Base-by-base conservation (phyloP, 2,797 vertebrate genomes). In the Enteromius fasciolatus region DNA sequence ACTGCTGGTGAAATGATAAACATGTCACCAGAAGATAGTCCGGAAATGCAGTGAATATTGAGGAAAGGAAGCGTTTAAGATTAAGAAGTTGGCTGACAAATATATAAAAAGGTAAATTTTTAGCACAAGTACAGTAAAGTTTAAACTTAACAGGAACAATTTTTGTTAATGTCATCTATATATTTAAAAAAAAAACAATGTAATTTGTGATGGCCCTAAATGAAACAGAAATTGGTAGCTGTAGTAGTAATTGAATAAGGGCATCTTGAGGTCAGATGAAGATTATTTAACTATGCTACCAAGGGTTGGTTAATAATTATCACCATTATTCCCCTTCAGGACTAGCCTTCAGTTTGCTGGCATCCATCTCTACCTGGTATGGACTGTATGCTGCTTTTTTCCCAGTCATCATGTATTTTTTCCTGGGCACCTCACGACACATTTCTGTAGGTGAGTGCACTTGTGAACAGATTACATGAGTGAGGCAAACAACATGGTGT, bases 371-470 rank as follows among this genome's bases (percentile, higher is more conserved):
- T 1, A 93, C 97, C 1, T 88, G 91, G 89, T 98, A 98, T 3
- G 98, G 98, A 4, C 93, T 99, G 67, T 99, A 97, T 84, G 92
- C 97, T 0, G 97, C 96, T 6, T 99, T 99, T 92, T 99, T 97
- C 86, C 97, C 98, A 3, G 86, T 95, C 1, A 20, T 99, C 78
- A 85, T 93, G 31, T 99, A 99, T 91, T 97, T 98, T 88, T 95
- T 99, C 89, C 90, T 99, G 50, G 98, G 98, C 48, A 99, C 98
- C 76, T 99, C 98, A 20, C 95, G 93, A 87, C 98, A 99, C 90
- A 97, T 99, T 90, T 97, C 98, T 86, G 96, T 95, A 17, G 98
- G 98, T 99, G 91, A 96, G 97, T 66, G 10, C 15, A 41, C 31
- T 73, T 54, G 28, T 36, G 18, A 36, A 33, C 33, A 41, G 73